phyloP scores from a whole-genome alignment of 2,888 invertebrate genomes.

The Peribatodes rhomboidaria region DNA sequence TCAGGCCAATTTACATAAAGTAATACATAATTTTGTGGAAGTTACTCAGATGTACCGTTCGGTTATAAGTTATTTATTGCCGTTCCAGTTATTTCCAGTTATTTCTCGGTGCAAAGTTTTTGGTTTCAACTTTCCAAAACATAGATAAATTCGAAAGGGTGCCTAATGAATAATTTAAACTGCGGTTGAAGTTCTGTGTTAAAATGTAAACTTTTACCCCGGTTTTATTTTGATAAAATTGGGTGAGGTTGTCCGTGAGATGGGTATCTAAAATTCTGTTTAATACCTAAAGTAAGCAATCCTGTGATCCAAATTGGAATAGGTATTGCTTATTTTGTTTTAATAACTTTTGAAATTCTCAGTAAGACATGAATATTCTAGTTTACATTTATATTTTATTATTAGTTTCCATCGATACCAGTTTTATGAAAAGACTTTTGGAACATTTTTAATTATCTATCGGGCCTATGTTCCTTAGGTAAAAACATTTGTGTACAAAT shows the following conservation, averaged over 20 bases:
- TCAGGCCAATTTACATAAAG: conserved; percentile 57
- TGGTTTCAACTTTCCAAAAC: conserved; percentile 37
- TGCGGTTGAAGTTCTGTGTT: conserved; percentile 19
- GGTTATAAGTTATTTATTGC: conserved; percentile 49
- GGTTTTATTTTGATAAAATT: conserved; percentile 19
- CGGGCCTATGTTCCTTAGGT: too few relatives aligned
- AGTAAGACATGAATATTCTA: too few relatives aligned
- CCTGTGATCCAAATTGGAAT: neutral
- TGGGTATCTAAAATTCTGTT: conserved; percentile 3
- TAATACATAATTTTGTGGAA: conserved; percentile 52
- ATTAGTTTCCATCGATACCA: too few relatives aligned
- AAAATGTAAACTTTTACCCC: conserved; percentile 23
- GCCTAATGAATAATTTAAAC: conserved; percentile 33
- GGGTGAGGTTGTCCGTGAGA: neutral
- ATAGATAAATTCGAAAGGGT: conserved; percentile 38
- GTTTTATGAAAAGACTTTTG: too few relatives aligned
- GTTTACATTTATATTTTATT: too few relatives aligned
- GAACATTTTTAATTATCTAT: too few relatives aligned
- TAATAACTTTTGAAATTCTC: neutral
- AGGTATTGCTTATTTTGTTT: neutral
- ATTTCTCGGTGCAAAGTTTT: conserved; percentile 43
- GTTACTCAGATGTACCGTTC: conserved; percentile 44
- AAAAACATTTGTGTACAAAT: too few relatives aligned
- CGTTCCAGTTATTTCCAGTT: conserved; percentile 43
- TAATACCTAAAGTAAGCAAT: neutral